Conservation (phyloP, 2,113 vertebrate species). For the Piprites chloris region DNA sequence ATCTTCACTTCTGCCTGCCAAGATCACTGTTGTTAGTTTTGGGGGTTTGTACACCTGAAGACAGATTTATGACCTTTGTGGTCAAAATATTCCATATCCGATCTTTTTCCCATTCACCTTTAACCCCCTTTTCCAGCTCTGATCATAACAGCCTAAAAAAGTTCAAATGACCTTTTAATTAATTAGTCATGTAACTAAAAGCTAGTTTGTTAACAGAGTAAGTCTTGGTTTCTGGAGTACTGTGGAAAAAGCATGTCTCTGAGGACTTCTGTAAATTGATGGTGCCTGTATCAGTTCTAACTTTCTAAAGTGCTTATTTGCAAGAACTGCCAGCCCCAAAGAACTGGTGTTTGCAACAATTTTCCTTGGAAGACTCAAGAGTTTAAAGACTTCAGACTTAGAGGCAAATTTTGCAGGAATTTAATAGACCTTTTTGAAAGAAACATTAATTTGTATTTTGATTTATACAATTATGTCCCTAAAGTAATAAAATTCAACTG, state of each 20-base stretch:
- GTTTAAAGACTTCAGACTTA: neutral
- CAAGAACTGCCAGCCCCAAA: neutral
- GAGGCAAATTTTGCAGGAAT: neutral
- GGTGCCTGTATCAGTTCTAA: neutral
- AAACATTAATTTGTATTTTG: neutral
- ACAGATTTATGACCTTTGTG: neutral
- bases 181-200: neutral
- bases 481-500: neutral
- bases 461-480: neutral
- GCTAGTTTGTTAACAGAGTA: neutral
- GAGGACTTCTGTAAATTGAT: neutral
- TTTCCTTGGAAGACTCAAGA: neutral
- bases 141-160: neutral
- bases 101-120: neutral
- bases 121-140: neutral
- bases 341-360: neutral
- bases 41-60: neutral
- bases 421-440: neutral
- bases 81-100: neutral
- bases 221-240: neutral
- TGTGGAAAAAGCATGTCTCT: neutral
- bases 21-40: neutral
- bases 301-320: neutral
- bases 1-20: neutral
- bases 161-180: neutral